Percentiles rank a stretch among this genome's conserved stretches.
phyloP scores from a whole-genome alignment of 1,140 invertebrate species.

The Lucilia cuprina region DNA sequence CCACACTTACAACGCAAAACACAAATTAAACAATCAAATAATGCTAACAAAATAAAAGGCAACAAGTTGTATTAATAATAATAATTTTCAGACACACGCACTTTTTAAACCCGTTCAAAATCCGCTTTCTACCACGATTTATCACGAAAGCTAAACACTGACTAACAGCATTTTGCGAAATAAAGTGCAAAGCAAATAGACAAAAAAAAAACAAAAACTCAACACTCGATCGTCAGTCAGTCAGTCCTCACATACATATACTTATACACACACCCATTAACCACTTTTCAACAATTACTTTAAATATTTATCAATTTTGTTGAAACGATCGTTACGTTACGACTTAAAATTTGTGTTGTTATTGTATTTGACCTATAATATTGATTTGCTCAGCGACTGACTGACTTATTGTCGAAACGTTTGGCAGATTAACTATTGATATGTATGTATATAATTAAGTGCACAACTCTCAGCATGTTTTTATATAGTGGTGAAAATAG shows the following conservation, averaged over 20 bases:
- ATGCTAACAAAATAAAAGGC: background rate
- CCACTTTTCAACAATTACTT: background rate
- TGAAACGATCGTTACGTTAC: background rate
- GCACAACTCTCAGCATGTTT: background rate
- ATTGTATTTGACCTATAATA: background rate
- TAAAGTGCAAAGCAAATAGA: background rate
- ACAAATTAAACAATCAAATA: background rate
- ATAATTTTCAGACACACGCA: background rate
- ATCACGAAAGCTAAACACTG: slow-evolving; percentile 25
- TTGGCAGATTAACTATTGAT: no score
- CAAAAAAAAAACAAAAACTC: background rate
- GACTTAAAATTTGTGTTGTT: background rate
- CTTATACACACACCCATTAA: background rate
- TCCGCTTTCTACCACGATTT: slow-evolving; percentile 27
- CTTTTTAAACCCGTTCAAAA: background rate
- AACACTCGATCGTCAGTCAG: background rate
- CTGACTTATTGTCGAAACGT: background rate
- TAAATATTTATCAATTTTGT: background rate
- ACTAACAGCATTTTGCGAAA: slow-evolving; percentile 18
- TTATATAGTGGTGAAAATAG: background rate
- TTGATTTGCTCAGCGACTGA: background rate
- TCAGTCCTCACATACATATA: background rate
- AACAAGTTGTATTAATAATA: background rate
- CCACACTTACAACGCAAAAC: background rate
- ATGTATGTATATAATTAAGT: no score